A percentile compares a stretch with the other conserved stretches of the same genome.
These are phyloP conservation scores for Drosophila arawakana DNA, from an alignment of 1,140 invertebrate species.

Conservation along the genomic window DNA sequence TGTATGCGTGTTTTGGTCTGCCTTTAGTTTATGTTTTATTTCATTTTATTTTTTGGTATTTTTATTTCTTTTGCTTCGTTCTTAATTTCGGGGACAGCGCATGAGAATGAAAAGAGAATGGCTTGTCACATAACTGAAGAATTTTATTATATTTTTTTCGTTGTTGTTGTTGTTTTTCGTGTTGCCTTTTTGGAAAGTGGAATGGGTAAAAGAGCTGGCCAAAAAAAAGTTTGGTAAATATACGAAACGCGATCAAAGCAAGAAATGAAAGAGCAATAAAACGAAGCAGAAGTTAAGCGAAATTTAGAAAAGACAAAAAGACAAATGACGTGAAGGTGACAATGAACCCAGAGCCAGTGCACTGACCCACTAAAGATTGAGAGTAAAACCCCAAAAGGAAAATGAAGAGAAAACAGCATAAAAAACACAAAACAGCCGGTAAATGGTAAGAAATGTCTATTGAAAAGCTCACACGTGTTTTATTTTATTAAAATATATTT, in stretches of 20 bases:
- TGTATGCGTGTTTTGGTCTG: conserved; percentile 11
- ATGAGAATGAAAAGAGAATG: conserved; percentile 28
- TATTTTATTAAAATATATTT: background rate
- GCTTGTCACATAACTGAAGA: conserved; percentile 35
- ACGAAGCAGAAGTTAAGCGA: conserved; percentile 36
- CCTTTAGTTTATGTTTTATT: background rate
- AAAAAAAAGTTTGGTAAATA: conserved; percentile 18
- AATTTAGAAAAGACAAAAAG: conserved; percentile 28
- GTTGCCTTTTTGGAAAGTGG: conserved; percentile 32
- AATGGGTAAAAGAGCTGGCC: conserved; percentile 26
- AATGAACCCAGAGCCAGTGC: conserved; percentile 73
- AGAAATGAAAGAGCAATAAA: conserved; percentile 12
- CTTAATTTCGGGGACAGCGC: conserved; percentile 5
- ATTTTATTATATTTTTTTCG: conserved; percentile 11
- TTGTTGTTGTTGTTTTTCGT: background rate
- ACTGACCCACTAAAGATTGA: conserved; percentile 64
- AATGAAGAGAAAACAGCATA: conserved; percentile 15
- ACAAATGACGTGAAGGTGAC: conserved; percentile 43
- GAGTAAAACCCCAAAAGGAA: conserved; percentile 5
- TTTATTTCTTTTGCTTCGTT: conserved; percentile 3
- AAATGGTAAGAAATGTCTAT: conserved; percentile 18
- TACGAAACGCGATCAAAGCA: conserved; percentile 38
- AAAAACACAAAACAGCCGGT: conserved; percentile 36
- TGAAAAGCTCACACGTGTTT: conserved; percentile 37
- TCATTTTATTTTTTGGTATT: background rate